phyloP scores from a whole-genome alignment of 2,797 vertebrate species.

The Anomalospiza imberbis region DNA sequence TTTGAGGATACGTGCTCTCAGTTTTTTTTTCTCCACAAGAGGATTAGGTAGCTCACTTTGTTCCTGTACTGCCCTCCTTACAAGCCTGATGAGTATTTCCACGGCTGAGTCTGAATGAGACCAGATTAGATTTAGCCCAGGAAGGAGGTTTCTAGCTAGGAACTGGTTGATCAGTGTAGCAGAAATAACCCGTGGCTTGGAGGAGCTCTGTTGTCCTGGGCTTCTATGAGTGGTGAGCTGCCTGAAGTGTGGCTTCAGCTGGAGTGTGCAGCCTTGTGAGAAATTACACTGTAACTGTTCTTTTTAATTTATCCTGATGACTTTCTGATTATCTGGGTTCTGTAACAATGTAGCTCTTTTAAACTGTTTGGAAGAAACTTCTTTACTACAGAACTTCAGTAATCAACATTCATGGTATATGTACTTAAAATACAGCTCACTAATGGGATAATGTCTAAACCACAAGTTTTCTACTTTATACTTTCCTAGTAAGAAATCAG shows the following conservation, averaged over 20 bases:
- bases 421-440: not conserved
- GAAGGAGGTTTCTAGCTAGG: not conserved
- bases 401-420: not conserved
- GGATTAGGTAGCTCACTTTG: not conserved
- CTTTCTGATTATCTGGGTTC: not conserved
- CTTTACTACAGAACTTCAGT: not conserved
- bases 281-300: not conserved
- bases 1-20: not conserved
- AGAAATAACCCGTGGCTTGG: not conserved
- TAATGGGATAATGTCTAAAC: not conserved
- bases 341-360: not conserved
- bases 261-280: not conserved
- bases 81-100: not conserved
- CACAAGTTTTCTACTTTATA: not conserved
- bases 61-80: not conserved
- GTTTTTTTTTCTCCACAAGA: not conserved
- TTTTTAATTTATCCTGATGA: not conserved
- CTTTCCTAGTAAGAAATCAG: not conserved
- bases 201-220: not conserved
- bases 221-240: rapidly evolving
- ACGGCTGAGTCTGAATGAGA: not conserved
- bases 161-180: not conserved
- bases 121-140: not conserved
- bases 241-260: not conserved
- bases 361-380: not conserved